Conservation (phyloP, 2,888 invertebrate species). For the Lobophora halterata region DNA sequence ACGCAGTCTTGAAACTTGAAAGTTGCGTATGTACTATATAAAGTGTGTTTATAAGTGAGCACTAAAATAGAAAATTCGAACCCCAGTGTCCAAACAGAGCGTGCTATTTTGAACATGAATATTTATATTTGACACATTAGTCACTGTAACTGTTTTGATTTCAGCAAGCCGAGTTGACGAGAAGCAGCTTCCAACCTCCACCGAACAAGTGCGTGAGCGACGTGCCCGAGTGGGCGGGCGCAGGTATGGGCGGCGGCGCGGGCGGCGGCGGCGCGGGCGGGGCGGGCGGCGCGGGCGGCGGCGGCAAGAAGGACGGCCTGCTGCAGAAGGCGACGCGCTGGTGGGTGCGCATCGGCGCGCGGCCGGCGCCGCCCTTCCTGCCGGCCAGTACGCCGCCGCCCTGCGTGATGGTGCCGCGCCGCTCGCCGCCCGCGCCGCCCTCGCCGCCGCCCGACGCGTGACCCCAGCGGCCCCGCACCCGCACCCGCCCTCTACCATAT, state of each 20-base stretch:
- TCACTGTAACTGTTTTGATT: conserved; percentile 33
- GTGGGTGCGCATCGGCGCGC: conserved; percentile 77
- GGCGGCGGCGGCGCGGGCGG: conserved; percentile 29
- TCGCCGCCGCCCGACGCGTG: conserved; percentile 53
- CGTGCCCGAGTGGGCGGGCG: conserved; percentile 80
- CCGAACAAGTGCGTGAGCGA: conserved; percentile 85
- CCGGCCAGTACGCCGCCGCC: conserved; percentile 32
- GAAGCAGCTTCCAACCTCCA: conserved; percentile 84
- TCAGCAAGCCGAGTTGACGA: conserved; percentile 85
- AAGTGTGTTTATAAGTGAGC: no score
- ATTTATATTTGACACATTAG: no score
- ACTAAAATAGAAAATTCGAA: no score
- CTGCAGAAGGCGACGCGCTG: conserved; percentile 78
- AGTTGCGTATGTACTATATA: no score
- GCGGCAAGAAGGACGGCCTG: conserved; percentile 73
- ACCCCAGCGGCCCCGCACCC: conserved; percentile 54
- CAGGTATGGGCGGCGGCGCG: conserved; percentile 32
- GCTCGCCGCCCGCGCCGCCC: conserved; percentile 47
- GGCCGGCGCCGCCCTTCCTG: conserved; percentile 34
- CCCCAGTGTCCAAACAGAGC: no score
- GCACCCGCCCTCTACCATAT: conserved; percentile 50
- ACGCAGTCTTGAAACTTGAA: no score
- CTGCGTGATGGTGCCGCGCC: conserved; percentile 47
- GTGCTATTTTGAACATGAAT: no score
- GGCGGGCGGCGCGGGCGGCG: conserved; percentile 34